Conservation (phyloP, 1,140 invertebrate species). For the Bicyclus anynana region DNA sequence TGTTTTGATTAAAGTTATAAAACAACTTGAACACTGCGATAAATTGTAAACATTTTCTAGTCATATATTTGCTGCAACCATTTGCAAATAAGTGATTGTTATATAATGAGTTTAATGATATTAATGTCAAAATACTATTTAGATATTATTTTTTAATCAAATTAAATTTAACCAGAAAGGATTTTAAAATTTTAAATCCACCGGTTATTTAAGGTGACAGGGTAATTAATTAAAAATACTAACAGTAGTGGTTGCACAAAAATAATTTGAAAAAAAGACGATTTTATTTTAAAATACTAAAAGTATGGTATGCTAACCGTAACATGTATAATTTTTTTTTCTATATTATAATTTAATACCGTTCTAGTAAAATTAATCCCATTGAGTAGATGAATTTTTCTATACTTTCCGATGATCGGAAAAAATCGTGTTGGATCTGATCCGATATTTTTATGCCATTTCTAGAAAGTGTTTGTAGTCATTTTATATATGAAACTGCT, state of each 20-base stretch:
- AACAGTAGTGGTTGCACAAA: conserved; percentile 8
- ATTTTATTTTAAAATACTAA: not conserved
- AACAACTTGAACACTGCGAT: conserved; percentile 1
- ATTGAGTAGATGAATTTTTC: not conserved
- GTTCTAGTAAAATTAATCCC: not conserved
- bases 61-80: conserved; percentile 40
- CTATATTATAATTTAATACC: not conserved
- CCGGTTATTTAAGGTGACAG: conserved; percentile 53
- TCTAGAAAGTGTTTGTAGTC: too few species aligned
- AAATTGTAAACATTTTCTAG: conserved; percentile 38
- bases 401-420: not conserved
- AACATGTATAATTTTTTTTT: not conserved
- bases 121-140: conserved; percentile 1
- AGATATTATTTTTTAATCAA: conserved; percentile 8
- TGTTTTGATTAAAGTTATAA: too few species aligned
- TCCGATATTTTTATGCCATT: too few species aligned
- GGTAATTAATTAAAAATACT: conserved; percentile 42
- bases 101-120: conserved; percentile 16
- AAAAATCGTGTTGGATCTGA: not conserved
- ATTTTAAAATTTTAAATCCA: conserved; percentile 10
- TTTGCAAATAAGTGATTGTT: conserved; percentile 38
- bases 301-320: not conserved
- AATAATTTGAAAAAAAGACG: not conserved
- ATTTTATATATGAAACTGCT: not conserved
- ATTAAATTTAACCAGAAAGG: conserved; percentile 11